A percentile compares a stretch with the other conserved stretches of the same genome.
These are phyloP conservation scores for Lipophrys pholis DNA, from an alignment of 2,113 vertebrate genomes.

Conservation along the genomic window DNA sequence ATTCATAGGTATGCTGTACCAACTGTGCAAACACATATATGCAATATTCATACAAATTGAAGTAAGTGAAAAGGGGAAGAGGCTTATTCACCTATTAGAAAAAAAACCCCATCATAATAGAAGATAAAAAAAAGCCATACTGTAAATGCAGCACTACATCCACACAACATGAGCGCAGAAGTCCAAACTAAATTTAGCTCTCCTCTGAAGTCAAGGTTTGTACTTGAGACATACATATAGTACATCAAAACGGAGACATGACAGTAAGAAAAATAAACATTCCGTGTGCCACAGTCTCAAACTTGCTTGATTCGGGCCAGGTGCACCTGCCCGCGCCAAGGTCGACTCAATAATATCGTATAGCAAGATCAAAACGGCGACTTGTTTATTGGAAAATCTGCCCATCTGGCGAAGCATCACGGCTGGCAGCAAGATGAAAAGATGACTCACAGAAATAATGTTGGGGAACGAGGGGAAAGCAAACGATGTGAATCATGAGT, in stretches of 20 bases:
- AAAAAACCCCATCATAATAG: background rate
- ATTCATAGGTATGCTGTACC: too few species aligned
- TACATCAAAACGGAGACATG: constrained; percentile 40
- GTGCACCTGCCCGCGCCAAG: constrained; percentile 41
- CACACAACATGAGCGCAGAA: background rate
- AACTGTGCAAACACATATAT: too few species aligned
- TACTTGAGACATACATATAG: constrained; percentile 4
- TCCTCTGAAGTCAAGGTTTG: background rate
- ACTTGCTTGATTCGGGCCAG: constrained; percentile 39
- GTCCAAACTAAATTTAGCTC: constrained; percentile 16
- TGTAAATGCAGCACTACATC: background rate
- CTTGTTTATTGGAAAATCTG: constrained; percentile 74
- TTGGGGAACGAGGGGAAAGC: constrained; percentile 57
- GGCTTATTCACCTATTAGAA: background rate
- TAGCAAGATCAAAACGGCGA: constrained; percentile 66
- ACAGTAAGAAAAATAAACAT: constrained; percentile 13
- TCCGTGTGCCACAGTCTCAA: constrained; percentile 27
- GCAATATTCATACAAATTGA: too few species aligned
- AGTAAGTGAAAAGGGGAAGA: background rate
- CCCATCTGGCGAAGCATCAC: constrained; percentile 70
- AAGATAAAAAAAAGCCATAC: background rate
- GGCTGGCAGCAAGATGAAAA: constrained; percentile 70
- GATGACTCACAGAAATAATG: constrained; percentile 72
- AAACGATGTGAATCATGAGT: constrained; percentile 68
- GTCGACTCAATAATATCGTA: constrained; percentile 55